A percentile compares a stretch with the other conserved stretches of the same genome.
Evolutionary conservation across 2,888 invertebrate genomes (phyloP).

Genomic region (Lathronympha strigana): DNA sequence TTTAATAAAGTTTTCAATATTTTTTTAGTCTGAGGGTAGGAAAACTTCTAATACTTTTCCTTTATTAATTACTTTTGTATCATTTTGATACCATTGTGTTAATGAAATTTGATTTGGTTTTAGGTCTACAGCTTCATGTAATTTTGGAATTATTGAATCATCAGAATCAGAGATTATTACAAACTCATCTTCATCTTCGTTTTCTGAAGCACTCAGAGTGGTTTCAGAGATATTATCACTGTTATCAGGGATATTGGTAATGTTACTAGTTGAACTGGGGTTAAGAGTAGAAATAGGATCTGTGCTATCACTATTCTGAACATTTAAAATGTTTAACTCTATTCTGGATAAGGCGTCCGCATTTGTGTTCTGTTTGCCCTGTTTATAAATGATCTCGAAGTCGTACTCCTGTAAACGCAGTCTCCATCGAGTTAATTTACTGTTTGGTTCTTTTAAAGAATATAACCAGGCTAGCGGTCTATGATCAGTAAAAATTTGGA

Average conservation of each 20-base stretch:
- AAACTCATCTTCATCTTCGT: neutral
- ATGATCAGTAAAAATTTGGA: neutral
- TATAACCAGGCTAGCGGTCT: neutral
- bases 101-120: constrained; percentile 48
- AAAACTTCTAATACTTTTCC: constrained; percentile 49
- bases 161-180: neutral
- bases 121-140: constrained; percentile 3
- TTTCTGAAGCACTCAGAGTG: neutral
- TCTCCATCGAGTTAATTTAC: constrained; percentile 1
- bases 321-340: constrained; percentile 18
- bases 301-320: constrained; percentile 12
- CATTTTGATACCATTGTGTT: constrained; percentile 45
- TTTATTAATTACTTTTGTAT: constrained; percentile 48
- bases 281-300: neutral
- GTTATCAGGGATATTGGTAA: neutral
- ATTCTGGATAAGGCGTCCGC: constrained; percentile 1
- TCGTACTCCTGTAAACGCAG: neutral
- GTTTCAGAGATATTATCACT: constrained; percentile 1
- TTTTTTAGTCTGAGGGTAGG: constrained; percentile 44
- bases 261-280: neutral
- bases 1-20: constrained; percentile 49
- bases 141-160: neutral
- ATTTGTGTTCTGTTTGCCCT: neutral
- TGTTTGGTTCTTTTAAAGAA: neutral
- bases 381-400: neutral